These are phyloP conservation scores for Amblyornis subalaris DNA, from an alignment of 2,113 vertebrate genomes.

Conservation along the genomic window DNA sequence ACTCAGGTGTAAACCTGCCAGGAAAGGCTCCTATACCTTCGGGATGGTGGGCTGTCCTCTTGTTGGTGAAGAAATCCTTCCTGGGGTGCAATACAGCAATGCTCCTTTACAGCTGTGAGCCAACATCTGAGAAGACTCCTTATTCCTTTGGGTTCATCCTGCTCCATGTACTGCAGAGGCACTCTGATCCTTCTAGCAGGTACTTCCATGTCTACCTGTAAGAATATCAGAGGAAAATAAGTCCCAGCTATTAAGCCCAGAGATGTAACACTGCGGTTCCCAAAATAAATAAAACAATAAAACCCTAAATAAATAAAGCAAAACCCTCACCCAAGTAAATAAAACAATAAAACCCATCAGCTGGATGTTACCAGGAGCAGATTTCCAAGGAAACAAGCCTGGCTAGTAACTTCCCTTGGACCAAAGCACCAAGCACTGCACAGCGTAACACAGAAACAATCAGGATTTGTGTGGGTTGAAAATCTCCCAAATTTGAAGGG, in stretches of 20 bases:
- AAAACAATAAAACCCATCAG: neutral
- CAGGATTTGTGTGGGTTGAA: neutral
- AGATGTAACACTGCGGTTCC: rapidly evolving
- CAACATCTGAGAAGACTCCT: neutral
- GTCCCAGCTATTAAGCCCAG: neutral
- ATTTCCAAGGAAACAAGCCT: neutral
- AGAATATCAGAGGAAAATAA: neutral
- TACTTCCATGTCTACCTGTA: neutral
- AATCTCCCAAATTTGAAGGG: neutral
- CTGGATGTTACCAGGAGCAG: neutral
- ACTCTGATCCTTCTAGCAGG: neutral
- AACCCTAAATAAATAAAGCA: neutral
- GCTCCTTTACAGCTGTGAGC: neutral
- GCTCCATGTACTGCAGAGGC: neutral
- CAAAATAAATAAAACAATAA: no score
- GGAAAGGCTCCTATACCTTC: neutral
- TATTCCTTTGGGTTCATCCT: neutral
- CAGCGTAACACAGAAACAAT: neutral
- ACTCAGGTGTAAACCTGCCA: neutral
- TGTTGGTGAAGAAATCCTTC: neutral
- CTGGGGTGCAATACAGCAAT: neutral
- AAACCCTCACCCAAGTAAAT: neutral
- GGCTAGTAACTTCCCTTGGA: neutral
- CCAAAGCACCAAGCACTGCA: neutral
- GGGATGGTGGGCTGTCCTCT: neutral